Evolutionary conservation across 2,113 vertebrate genomes (phyloP), one percentile per base, ranked within the genome.

Genomic region (Malaclemys terrapin): DNA sequence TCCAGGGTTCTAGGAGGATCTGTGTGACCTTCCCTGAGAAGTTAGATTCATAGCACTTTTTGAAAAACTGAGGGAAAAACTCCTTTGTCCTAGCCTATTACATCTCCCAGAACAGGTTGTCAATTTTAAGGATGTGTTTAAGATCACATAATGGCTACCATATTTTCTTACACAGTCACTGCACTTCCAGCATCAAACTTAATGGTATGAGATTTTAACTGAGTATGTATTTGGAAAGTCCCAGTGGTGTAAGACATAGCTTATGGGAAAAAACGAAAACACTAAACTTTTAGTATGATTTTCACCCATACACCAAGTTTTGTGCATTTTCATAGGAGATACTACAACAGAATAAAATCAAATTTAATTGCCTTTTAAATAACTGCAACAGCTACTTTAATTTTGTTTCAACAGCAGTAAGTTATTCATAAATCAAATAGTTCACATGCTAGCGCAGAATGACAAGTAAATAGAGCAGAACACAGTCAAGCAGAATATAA

Each of bases 301-400:
- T 91, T 52, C 86, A 82, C 75, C 85, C 42, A 56, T 81, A 84
- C 72, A 78, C 92, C 53, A 82, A 0, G 0, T 82, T 94, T 95
- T 89, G 94, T 62, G 92, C 76, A 6, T 88, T 95, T 95, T 85
- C 85, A 54, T 2, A 93, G 80, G 83, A 92, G 93, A 93, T 35
- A 88, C 93, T 93, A 90, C 91, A 93, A 89, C 84, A 82, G 94
- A 89, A 96, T 95, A 93, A 95, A 97, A 93, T 85, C 86, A 79
- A 83, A 90, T 94, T 95, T 96, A 97, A 97, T 95, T 97, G 95
- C 89, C 88, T 94, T 92, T 97, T 94, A 97, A 97, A 94, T 86
- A 96, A 96, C 96, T 85, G 92, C 62, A 96, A 91, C 92, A 94
- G 95, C 76, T 94, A 94, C 96, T 97, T 97, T 91, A 87, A 95